Conservation (phyloP, 2,888 invertebrate genomes). For the Cephus sareptanus region DNA sequence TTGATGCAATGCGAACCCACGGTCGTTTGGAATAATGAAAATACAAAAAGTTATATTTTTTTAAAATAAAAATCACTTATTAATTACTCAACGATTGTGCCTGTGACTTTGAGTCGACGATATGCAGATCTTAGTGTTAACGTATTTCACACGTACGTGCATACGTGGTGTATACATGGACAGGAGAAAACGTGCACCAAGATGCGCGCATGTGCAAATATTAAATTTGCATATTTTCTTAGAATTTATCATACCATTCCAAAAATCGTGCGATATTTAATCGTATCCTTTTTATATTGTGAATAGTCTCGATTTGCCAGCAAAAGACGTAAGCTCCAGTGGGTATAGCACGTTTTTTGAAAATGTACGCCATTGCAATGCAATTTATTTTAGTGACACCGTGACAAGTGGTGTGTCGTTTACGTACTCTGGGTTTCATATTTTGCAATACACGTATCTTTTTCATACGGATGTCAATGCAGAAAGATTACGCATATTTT, state of each 20-base stretch:
- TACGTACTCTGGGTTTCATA: neutral
- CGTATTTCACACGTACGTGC: neutral
- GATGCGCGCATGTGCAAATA: neutral
- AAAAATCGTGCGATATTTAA: neutral
- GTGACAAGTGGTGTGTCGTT: conserved; percentile 18
- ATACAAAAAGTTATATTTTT: neutral
- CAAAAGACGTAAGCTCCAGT: neutral
- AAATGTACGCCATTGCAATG: conserved; percentile 56
- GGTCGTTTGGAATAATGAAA: neutral
- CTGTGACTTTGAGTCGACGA: neutral
- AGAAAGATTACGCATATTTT: neutral
- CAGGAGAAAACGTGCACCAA: neutral
- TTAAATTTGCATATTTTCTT: neutral
- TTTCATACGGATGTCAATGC: neutral
- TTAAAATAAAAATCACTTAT: neutral
- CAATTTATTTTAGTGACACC: conserved; percentile 50
- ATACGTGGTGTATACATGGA: neutral
- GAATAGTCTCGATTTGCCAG: neutral
- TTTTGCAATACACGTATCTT: neutral
- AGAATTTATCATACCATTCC: neutral
- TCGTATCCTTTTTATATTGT: neutral
- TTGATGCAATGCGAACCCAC: neutral
- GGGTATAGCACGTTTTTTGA: conserved; percentile 3
- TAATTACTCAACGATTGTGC: neutral
- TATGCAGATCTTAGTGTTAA: neutral